Evolutionary conservation across 2,888 invertebrate genomes (phyloP), one percentile per base, ranked within the genome.

Genomic region (Lithosia quadra): DNA sequence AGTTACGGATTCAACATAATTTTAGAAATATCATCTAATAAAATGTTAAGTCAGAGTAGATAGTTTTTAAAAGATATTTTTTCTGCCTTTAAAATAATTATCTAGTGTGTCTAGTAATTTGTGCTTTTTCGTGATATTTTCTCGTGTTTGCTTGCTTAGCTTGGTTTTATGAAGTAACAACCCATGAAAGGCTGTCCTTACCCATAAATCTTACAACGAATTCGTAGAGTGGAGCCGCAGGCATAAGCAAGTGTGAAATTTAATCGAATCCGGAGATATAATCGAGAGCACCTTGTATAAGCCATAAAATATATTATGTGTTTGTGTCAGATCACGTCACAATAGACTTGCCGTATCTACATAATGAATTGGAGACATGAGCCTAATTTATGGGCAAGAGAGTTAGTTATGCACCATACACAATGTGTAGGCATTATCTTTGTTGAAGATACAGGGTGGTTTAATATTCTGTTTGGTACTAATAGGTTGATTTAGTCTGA

Each of bases 321-420:
- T 39, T 56, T 64, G 22, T 28, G 24, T 18, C n/a, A 39, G 36
- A 58, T 59, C 80, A 83, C 83, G 83, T 78, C 79, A 71, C 66
- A 72, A 75, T 72, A 75, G 71, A 74, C 73, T 72, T 71, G 63
- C 67, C 58, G 75, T 64, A 72, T 81, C 68, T 80, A 70, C 79
- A 80, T 80, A 78, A 81, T 80, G 74, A 79, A 81, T 77, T 76
- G 71, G 71, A 69, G 79, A 75, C 78, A 78, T 80, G 75, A 73
- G 68, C 66, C 71, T 75, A 81, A 81, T 81, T 74, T 74, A 73
- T 76, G 75, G 73, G 79, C 77, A 78, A 76, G 76, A 65, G 63
- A 49, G 70, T 69, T 75, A 69, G 73, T 79, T 71, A 79, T 75
- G 71, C 62, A 72, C 59, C 55, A 63, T 71, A 73, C 56, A 80